Base-by-base conservation (phyloP, 1,140 invertebrate species). In the Pristionchus pacificus region DNA sequence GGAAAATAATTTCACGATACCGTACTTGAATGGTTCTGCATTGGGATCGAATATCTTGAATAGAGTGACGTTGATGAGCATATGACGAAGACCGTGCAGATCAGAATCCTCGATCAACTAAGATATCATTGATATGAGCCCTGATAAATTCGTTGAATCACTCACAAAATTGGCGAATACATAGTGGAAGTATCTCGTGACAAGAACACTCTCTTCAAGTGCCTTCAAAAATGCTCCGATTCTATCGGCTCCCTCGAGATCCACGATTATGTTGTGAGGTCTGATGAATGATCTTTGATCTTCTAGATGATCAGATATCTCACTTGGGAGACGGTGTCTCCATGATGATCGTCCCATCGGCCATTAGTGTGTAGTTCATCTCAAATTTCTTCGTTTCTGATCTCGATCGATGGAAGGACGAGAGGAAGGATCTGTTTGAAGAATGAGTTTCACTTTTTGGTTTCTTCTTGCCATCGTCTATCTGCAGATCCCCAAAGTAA, bases 81-180 rank as follows among this genome's bases (percentile, higher is more conserved):
- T 72, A 60, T 65, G 71, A 30, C 67, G 73, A 28, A 74, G 71
- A 19, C 49, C 49, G 29, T 32, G 19, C n/a, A 72, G 28, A 64
- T 74, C 73, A 25, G 32, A 29, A 19, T 74, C 73, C 13, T 74
- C 73, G 6, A 74, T 58, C 28, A 67, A 62, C 73, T 74, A 31
- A 31, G 66, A 72, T 32, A 57, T 63, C 2, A 19, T 49, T 19
- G 38, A 49, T 49, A 49, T n/a, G n/a, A n/a, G n/a, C n/a, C n/a
- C n/a, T n/a, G n/a, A 49, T 49, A 19, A 49, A 49, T 15, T 19
- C 10, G 0, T 27, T 19, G n/a, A 33, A 24, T 19, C 33, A 63
- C 72, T 57, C 38, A 74, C 73, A 67, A 74, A 74, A 60, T 74
- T 74, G 2, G 73, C 72, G 28, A 74, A 74, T 1, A 74, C 69